Conservation (phyloP, 2,797 vertebrate species). For the Acipenser transmontanus region DNA sequence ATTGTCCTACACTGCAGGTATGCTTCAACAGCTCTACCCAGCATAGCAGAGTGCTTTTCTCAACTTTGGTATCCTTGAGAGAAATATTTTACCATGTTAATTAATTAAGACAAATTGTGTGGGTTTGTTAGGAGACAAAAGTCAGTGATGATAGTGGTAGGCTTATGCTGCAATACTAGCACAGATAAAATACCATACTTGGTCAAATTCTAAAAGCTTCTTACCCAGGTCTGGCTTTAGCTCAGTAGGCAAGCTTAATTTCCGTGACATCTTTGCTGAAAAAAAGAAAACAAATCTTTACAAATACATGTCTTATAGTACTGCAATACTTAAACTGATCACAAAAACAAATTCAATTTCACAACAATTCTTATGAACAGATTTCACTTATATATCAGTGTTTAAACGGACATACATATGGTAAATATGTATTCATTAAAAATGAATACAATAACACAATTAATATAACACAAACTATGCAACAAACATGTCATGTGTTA, state of each 20-base stretch:
- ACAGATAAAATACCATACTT: no score
- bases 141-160: no score
- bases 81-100: no score
- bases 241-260: slow-evolving; percentile 99
- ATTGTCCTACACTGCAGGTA: no score
- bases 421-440: slow-evolving; percentile 2
- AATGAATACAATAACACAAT: not conserved
- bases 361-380: slow-evolving; percentile 20
- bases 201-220: slow-evolving; percentile 23
- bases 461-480: not conserved
- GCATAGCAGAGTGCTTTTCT: no score
- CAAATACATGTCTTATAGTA: slow-evolving; percentile 61
- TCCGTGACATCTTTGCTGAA: slow-evolving; percentile 99
- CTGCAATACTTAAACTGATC: slow-evolving; percentile 44
- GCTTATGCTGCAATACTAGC: no score
- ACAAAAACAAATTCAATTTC: slow-evolving; percentile 16
- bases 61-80: no score
- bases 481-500: not conserved
- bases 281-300: slow-evolving; percentile 89
- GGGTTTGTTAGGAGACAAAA: no score
- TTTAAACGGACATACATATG: slow-evolving; percentile 15
- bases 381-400: slow-evolving; percentile 30
- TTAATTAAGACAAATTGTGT: no score
- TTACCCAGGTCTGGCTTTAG: slow-evolving; percentile 99
- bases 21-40: no score